Conservation (phyloP, 1,140 invertebrate species). For the Chironomus tepperi region DNA sequence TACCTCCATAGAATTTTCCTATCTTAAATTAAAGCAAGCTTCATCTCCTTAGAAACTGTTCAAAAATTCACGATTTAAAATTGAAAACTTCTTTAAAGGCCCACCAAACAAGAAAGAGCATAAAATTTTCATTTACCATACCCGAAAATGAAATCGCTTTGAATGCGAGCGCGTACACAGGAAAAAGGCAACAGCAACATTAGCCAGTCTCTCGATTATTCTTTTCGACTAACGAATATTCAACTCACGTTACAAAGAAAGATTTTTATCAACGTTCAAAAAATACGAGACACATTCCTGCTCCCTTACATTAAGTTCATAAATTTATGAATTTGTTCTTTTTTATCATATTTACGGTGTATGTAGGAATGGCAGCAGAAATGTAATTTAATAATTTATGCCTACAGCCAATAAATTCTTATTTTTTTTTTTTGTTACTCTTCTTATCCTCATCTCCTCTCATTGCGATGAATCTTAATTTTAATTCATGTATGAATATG, state of each 20-base stretch:
- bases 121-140: no score
- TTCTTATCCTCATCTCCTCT: no score
- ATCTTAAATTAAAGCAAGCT: no score
- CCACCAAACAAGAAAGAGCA: not conserved
- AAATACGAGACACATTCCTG: not conserved
- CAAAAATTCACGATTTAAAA: no score
- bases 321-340: not conserved
- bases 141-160: no score
- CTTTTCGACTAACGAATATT: not conserved
- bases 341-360: no score
- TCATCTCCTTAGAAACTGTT: no score
- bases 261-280: not conserved
- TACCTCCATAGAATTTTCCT: no score
- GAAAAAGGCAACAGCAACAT: no score
- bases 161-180: no score
- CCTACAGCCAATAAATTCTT: not conserved
- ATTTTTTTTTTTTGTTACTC: no score
- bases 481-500: not conserved
- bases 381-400: conserved; percentile 4
- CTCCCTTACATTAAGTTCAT: not conserved
- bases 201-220: not conserved
- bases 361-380: no score
- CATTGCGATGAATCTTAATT: conserved; percentile 9
- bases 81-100: not conserved
- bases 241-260: not conserved